Percentiles rank a stretch among this genome's conserved stretches.
Conservation (phyloP, 2,113 vertebrate genomes). For the Hymenochirus boettgeri region DNA sequence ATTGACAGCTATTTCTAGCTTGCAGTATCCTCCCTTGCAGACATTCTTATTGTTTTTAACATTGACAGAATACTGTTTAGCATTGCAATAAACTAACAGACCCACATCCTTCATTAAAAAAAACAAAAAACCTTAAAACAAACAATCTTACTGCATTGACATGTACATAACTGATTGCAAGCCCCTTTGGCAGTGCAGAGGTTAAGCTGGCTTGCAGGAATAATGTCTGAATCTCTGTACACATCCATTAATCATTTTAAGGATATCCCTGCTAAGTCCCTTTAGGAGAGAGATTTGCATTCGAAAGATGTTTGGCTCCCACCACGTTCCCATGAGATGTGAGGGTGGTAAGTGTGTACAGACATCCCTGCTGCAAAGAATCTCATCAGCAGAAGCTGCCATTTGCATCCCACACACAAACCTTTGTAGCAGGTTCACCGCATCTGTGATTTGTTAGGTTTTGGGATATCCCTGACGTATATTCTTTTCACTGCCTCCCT, state of each 20-base stretch:
- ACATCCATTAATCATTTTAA: slow-evolving; percentile 38
- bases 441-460: slow-evolving; percentile 27
- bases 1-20: no score
- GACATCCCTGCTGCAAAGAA: slow-evolving; percentile 14
- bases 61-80: no score
- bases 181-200: slow-evolving; percentile 12
- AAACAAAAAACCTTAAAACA: no score
- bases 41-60: no score
- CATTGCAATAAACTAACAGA: no score
- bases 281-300: slow-evolving; percentile 36
- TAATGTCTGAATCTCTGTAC: slow-evolving; percentile 15
- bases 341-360: slow-evolving; percentile 34
- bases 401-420: slow-evolving; percentile 27
- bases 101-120: no score
- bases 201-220: slow-evolving; percentile 22
- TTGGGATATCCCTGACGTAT: slow-evolving; percentile 32
- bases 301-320: slow-evolving; percentile 29
- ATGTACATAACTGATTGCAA: not conserved
- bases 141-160: no score
- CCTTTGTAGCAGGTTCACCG: slow-evolving; percentile 13
- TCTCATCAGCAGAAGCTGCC: slow-evolving; percentile 27
- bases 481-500: slow-evolving; percentile 6
- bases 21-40: no score
- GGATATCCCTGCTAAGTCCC: slow-evolving; percentile 33
- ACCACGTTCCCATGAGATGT: slow-evolving; percentile 21